These are phyloP conservation scores for Prinia subflava DNA, from an alignment of 2,113 vertebrate genomes.

Conservation along the genomic window DNA sequence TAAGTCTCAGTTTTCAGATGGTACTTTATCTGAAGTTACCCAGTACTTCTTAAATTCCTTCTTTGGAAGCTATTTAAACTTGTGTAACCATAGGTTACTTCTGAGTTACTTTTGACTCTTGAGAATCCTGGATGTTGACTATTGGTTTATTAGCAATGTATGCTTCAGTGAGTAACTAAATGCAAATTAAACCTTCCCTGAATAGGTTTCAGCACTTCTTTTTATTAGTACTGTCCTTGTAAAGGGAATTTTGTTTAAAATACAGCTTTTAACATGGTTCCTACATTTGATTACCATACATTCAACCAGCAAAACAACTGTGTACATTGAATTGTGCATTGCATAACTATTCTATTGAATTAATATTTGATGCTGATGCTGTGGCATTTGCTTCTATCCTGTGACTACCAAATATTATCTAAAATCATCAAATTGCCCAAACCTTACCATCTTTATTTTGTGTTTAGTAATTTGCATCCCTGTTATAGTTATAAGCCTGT, in stretches of 20 bases:
- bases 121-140: background rate
- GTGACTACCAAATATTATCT: background rate
- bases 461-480: background rate
- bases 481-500: background rate
- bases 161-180: background rate
- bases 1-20: background rate
- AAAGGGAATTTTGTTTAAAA: background rate
- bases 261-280: background rate
- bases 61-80: background rate
- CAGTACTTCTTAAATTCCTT: background rate
- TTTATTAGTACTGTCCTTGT: background rate
- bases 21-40: background rate
- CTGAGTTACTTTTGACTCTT: background rate
- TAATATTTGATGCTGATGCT: background rate
- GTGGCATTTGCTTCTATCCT: background rate
- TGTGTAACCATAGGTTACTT: background rate
- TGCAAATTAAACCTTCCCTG: background rate
- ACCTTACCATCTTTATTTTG: background rate
- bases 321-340: background rate
- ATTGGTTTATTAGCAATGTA: background rate
- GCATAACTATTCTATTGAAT: background rate
- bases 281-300: background rate
- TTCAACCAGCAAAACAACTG: background rate
- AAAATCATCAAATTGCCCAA: background rate
- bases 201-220: background rate